A percentile compares a stretch with the other conserved stretches of the same genome.
Conservation (phyloP, 1,140 invertebrate species). For the Cydia strobilella region DNA sequence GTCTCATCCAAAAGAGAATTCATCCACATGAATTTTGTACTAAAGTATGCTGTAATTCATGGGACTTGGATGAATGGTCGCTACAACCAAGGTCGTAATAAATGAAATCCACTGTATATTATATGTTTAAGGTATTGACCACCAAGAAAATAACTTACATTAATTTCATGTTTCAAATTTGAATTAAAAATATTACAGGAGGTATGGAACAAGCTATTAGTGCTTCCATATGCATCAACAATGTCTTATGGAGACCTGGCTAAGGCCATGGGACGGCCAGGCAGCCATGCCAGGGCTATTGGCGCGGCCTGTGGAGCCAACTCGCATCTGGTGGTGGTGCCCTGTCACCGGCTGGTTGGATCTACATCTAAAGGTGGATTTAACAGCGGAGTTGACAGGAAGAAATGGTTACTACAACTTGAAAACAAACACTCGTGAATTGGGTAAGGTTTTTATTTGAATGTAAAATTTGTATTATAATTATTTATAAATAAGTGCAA, state of each 20-base stretch:
- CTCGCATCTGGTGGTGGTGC: slow-evolving; percentile 64
- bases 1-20: no score
- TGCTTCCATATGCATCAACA: slow-evolving; percentile 66
- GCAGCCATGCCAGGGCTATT: slow-evolving; percentile 66
- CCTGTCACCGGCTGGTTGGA: slow-evolving; percentile 70
- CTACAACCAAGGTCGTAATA: no score
- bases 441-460: slow-evolving; percentile 13
- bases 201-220: slow-evolving; percentile 65
- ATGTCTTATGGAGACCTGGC: slow-evolving; percentile 71
- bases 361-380: slow-evolving; percentile 64
- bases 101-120: no score
- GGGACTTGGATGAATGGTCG: no score
- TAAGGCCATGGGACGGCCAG: slow-evolving; percentile 55
- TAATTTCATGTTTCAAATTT: no score
- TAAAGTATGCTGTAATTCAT: no score
- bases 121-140: no score
- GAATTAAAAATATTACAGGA: slow-evolving; percentile 48
- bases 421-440: slow-evolving; percentile 55
- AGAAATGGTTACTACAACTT: slow-evolving; percentile 68
- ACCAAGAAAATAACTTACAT: no score
- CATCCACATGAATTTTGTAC: no score
- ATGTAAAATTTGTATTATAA: neutral
- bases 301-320: slow-evolving; percentile 74
- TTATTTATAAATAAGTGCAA: slow-evolving; percentile 6
- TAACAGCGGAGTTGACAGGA: slow-evolving; percentile 63